Conservation (phyloP, 1,140 invertebrate genomes). For the Zaprionus gabonicus region DNA sequence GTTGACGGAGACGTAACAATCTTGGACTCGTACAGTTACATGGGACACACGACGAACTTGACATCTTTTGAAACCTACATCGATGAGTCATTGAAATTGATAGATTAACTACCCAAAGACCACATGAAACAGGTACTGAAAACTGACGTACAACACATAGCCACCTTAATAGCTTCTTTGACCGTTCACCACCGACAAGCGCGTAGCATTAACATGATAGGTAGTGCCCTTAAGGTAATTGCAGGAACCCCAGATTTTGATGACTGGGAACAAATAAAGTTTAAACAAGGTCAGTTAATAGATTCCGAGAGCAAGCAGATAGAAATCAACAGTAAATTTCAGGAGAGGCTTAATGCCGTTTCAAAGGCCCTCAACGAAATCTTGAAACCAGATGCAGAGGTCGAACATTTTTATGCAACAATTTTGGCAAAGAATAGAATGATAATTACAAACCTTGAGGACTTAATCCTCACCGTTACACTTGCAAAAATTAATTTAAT, state of each 20-base stretch:
- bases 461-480: constrained; percentile 19
- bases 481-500: constrained; percentile 31
- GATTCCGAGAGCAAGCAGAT: constrained; percentile 29
- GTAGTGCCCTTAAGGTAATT: constrained; percentile 15
- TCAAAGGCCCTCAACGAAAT: constrained; percentile 16
- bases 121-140: no score
- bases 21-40: no score
- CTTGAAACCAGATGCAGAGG: constrained; percentile 15
- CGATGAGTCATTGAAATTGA: no score
- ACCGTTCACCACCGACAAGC: no score
- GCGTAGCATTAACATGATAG: constrained; percentile 4
- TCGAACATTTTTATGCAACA: constrained; percentile 19
- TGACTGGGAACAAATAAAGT: constrained; percentile 33
- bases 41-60: no score
- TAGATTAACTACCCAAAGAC: no score
- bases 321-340: constrained; percentile 23
- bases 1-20: no score
- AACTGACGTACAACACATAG: no score
- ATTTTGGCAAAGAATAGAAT: constrained; percentile 20
- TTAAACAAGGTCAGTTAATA: constrained; percentile 15
- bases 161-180: no score
- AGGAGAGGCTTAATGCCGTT: constrained; percentile 10
- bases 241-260: constrained; percentile 25
- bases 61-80: no score
- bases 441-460: constrained; percentile 22